These are phyloP conservation scores for Gambusia holbrooki DNA, from an alignment of 2,113 vertebrate species.

Conservation along the genomic window DNA sequence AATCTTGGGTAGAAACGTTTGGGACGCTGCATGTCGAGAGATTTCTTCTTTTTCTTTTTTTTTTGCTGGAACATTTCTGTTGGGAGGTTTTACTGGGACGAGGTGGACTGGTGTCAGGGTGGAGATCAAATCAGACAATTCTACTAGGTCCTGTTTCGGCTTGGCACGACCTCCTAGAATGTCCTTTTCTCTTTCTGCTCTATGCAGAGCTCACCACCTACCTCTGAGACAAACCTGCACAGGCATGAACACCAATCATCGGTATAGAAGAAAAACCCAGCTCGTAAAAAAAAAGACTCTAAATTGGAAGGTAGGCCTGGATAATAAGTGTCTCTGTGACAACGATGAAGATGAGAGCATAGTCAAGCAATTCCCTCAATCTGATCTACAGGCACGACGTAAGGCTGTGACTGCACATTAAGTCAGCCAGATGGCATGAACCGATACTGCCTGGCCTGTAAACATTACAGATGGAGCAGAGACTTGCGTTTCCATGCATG, in stretches of 20 bases:
- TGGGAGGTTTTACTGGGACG: constrained; percentile 33
- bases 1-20: constrained; percentile 46
- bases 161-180: background rate
- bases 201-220: constrained; percentile 28
- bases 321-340: constrained; percentile 65
- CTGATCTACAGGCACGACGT: constrained; percentile 69
- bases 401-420: constrained; percentile 40
- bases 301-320: constrained; percentile 57
- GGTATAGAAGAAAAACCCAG: constrained; percentile 38
- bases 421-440: constrained; percentile 67
- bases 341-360: constrained; percentile 61
- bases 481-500: constrained; percentile 26
- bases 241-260: constrained; percentile 28
- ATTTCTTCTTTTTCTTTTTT: background rate
- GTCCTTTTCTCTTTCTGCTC: no score
- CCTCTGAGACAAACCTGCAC: constrained; percentile 33
- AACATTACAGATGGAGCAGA: constrained; percentile 26
- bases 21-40: constrained; percentile 17
- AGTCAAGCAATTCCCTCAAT: constrained; percentile 65
- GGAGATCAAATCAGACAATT: constrained; percentile 19
- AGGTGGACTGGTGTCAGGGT: constrained; percentile 3
- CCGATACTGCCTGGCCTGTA: constrained; percentile 38
- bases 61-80: constrained; percentile 15
- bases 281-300: constrained; percentile 41
- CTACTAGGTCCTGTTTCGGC: no score